Evolutionary conservation across 2,888 invertebrate species (phyloP), one percentile per base, ranked within the genome.

Genomic region (Agrotis ipsilon): DNA sequence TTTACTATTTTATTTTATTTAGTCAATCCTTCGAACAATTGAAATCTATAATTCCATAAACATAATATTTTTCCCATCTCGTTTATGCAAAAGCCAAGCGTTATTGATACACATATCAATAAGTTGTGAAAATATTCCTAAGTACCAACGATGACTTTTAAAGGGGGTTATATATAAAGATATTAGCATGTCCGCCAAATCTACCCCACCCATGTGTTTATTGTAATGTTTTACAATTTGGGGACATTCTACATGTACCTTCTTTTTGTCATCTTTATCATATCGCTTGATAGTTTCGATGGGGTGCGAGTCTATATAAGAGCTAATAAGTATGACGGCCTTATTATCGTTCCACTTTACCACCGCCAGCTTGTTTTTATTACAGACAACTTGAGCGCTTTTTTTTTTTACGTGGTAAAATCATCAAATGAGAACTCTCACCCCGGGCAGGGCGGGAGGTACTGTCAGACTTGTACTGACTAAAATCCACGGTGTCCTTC

Each of bases 271-370:
- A 60, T 68, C 60, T 60, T 68, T 68, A 19, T 46, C 39, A 27
- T 68, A 68, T 16, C 68, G 51, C 51, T 39, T 43, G 18, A 68
- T 60, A 27, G 24, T 61, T 48, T 52, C 45, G 57, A 57, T 39
- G 24, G 64, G 71, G 46, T 55, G 49, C 21, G 62, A 57, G 19
- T 71, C 71, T 21, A 49, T 61, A 61, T 57, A 72, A 14, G 61
- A 55, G 45, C 71, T 67, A 60, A 61, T 61, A 46, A 59, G 48
- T 18, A 63, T 67, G 18, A 72, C 67, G 19, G 43, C 51, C 62
- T 72, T 72, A 59, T 68, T 72, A 21, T 72, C 72, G 24, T 48
- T 63, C 67, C 52, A 52, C 51, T 52, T 52, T 24, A 24, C 51
- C 21, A 52, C 52, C 24, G 24, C 52, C 52, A 52, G 7, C 52